Evolutionary conservation across 2,888 invertebrate genomes (phyloP), one percentile per base, ranked within the genome.

Genomic region (Camptogramma bilineatum): DNA sequence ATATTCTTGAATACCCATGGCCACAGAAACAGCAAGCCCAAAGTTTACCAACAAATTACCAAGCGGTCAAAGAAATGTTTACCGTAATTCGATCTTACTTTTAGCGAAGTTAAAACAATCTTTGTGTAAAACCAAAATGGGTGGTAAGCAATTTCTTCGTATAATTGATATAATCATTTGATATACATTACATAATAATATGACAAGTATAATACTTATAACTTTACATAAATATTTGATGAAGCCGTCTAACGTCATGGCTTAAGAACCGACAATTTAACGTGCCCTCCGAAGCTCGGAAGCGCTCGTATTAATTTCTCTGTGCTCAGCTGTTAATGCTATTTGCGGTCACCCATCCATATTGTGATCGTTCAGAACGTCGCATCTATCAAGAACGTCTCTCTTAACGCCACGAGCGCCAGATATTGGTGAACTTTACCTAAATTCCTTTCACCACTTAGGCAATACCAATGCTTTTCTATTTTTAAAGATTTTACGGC

Each of bases 401-500:
- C n/a, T n/a, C n/a, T n/a, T n/a, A n/a, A n/a, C n/a, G n/a, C n/a
- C n/a, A n/a, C n/a, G n/a, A n/a, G n/a, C n/a, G n/a, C n/a, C n/a
- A 39, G 13, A 13, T 39, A 39, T 39, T 39, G 13, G 34, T 39
- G 13, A 39, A 39, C 13, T 39, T 39, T 13, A 39, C 3, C 34
- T 10, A 3, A 39, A 39, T 39, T 39, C 3, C 34, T 39, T 39
- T 39, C 34, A 39, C 13, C 34, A 34, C 13, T 60, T 13, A 16
- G 16, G 44, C 4, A 10, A 53, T 24, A 53, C 42, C 18, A 18
- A 47, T 28, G 17, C 28, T 28, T 19, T 28, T 55, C 46, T 47
- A 55, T 55, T 55, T 39, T 1, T 24, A 24, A 53, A 21, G 48
- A 4, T 48, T 48, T 19, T 48, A 48, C 48, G 19, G 13, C 13